Percentiles rank a stretch among this genome's conserved stretches.
phyloP scores from a whole-genome alignment of 2,113 vertebrate genomes.

The Alectura lathami region DNA sequence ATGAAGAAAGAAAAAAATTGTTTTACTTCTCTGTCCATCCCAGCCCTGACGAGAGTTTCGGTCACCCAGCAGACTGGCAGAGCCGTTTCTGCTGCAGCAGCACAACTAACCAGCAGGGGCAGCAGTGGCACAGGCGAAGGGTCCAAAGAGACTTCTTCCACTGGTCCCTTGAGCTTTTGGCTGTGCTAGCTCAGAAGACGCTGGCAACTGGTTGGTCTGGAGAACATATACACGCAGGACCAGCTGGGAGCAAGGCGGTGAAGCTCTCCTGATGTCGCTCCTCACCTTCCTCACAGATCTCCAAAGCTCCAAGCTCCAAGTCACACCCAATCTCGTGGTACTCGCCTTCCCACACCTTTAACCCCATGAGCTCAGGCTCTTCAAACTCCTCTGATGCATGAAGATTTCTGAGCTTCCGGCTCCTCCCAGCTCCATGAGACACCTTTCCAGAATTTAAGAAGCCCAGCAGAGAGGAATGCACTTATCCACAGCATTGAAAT shows the following conservation, averaged over 20 bases:
- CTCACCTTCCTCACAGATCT: not conserved
- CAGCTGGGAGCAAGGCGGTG: not conserved
- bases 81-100: not conserved
- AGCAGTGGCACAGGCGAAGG: not conserved
- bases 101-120: slow-evolving; percentile 8
- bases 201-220: not conserved
- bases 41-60: not conserved
- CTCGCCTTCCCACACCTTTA: not conserved
- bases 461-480: not conserved
- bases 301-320: not conserved
- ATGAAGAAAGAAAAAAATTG: not conserved
- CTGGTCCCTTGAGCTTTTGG: too few species aligned
- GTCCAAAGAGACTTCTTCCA: not conserved
- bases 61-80: not conserved
- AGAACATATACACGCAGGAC: not conserved
- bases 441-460: not conserved
- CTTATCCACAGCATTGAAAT: not conserved
- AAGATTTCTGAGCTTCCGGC: not conserved
- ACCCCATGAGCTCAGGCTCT: not conserved
- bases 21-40: not conserved
- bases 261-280: not conserved
- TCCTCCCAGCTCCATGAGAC: not conserved
- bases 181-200: not conserved
- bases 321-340: not conserved
- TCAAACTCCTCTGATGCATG: not conserved